Conservation (phyloP, 2,888 invertebrate genomes). For the Lasius fuliginosus region DNA sequence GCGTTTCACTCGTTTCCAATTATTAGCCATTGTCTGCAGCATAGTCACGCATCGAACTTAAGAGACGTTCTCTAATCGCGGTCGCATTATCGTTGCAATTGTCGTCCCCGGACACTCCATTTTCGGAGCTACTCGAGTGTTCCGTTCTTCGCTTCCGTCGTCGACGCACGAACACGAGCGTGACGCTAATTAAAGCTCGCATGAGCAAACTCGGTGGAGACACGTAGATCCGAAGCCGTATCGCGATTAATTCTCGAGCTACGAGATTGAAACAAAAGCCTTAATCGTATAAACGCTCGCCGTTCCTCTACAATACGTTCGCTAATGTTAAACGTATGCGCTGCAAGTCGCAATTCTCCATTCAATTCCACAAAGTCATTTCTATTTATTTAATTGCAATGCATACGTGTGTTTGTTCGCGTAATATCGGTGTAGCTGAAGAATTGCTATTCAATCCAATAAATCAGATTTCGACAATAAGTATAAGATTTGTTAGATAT, state of each 20-base stretch:
- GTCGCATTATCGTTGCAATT: conserved; percentile 19
- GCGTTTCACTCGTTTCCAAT: conserved; percentile 34
- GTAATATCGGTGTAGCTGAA: neutral
- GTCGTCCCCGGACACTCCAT: conserved; percentile 5
- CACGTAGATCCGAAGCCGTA: neutral
- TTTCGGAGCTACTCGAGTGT: neutral
- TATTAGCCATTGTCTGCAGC: conserved; percentile 37
- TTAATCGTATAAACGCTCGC: conserved; percentile 36
- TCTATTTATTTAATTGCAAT: neutral
- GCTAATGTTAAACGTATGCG: conserved; percentile 9
- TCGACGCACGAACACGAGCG: neutral
- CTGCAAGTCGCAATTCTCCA: neutral
- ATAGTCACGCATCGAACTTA: conserved; percentile 14
- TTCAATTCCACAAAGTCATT: conserved; percentile 31
- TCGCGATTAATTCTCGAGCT: conserved; percentile 12
- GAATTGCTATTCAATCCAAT: neutral
- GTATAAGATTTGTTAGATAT: neutral
- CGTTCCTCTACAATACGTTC: conserved; percentile 32
- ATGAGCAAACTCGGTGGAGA: neutral
- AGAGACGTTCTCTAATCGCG: conserved; percentile 28
- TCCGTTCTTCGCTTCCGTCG: neutral
- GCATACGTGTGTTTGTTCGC: neutral
- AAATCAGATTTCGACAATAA: neutral
- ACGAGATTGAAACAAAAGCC: conserved; percentile 40
- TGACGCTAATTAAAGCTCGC: conserved; percentile 37